A percentile compares a stretch with the other conserved stretches of the same genome.
Evolutionary conservation across 2,797 vertebrate species (phyloP).

Genomic region (Molossus molossus): DNA sequence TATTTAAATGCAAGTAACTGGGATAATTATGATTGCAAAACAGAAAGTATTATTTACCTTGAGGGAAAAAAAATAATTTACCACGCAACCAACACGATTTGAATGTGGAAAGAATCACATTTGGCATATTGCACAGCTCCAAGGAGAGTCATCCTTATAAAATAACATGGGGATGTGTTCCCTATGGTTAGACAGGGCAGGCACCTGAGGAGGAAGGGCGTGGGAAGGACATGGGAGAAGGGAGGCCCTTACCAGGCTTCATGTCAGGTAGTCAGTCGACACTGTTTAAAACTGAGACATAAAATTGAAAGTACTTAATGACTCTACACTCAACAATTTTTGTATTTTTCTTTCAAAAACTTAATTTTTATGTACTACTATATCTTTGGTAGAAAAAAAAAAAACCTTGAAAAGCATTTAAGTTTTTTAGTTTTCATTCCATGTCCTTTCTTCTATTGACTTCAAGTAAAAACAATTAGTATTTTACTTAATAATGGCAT

Average conservation of each 20-base stretch:
- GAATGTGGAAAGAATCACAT: background rate
- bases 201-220: background rate
- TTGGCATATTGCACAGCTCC: background rate
- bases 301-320: background rate
- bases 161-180: background rate
- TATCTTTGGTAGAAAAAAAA: background rate
- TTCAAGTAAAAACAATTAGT: constrained; percentile 49
- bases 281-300: background rate
- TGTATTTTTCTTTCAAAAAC: constrained; percentile 15
- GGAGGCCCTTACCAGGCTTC: background rate
- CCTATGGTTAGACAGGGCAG: background rate
- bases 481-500: constrained; percentile 38
- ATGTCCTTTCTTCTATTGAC: background rate
- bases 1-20: no score
- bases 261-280: background rate
- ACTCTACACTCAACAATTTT: background rate
- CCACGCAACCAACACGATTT: background rate
- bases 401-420: constrained; percentile 9
- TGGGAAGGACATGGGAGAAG: background rate
- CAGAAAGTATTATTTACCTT: background rate
- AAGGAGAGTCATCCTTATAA: background rate
- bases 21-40: background rate
- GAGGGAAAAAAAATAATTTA: constrained; percentile 47
- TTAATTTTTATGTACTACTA: background rate
- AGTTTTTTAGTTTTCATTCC: background rate